Evolutionary conservation across 2,888 invertebrate species (phyloP), one percentile per base, ranked within the genome.

Genomic region (Ditula angustiorana): DNA sequence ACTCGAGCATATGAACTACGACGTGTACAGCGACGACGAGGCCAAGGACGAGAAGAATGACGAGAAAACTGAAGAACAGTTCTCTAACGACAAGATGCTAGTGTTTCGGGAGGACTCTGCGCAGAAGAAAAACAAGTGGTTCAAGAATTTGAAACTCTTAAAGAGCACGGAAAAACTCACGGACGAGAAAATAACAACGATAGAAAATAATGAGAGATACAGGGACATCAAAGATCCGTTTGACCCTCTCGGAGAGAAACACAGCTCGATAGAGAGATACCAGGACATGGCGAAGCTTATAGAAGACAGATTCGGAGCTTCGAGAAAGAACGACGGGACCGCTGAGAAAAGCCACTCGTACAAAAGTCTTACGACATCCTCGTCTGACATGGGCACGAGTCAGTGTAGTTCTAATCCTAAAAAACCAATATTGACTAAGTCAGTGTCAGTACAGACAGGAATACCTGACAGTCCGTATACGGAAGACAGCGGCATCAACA

Each of bases 211-310:
- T 63, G 87, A 90, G 58, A 90, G 87, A 67, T 78, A 81, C 65
- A 86, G 80, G 74, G 94, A 94, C 61, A 81, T 91, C 0, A 92
- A 91, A 77, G 94, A 94, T 74, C 94, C 94, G 0, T 93, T 95
- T 67, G 95, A 95, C 80, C 93, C 93, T 13, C 87, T 90, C 62
- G 94, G 94, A 58, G 95, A 95, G 66, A 95, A 95, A 76, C 94
- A 95, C 70, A 94, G 95, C 83, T 95, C 95, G 67, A 95, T 95
- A 81, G 95, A 95, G 75, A 89, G 95, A 50, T 95, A 95, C 69
- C 95, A 95, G 78, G 95, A 95, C 71, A 95, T 95, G 95, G 94
- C 95, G 3, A 95, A 95, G 78, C 85, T 95, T 63, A 93, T 95
- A 68, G 95, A 95, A 79, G 95, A 95, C 72, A 93, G 94, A 73